Evolutionary conservation across 2,797 vertebrate genomes (phyloP).

Genomic region (Malurus leucopterus): DNA sequence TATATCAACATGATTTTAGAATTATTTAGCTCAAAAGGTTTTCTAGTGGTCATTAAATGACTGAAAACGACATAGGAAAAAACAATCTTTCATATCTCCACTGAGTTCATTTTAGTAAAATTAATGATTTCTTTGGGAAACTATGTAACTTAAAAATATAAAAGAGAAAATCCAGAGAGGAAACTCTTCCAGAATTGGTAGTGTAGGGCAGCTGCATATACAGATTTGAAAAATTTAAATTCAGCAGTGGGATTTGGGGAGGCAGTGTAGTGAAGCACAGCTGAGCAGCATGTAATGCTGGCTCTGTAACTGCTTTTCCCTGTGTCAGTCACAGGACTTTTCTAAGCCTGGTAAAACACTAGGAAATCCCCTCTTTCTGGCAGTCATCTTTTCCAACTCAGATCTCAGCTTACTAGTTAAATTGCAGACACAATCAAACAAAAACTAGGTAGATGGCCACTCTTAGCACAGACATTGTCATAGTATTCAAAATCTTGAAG

Average conservation of each 20-base stretch:
- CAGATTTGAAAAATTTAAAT: not conserved
- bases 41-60: not conserved
- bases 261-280: slow-evolving; percentile 3
- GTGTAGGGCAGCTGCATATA: not conserved
- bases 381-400: not conserved
- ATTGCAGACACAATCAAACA: not conserved
- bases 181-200: not conserved
- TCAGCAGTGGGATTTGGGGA: not conserved
- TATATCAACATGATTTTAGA: not conserved
- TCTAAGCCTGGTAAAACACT: not conserved
- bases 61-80: not conserved
- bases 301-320: slow-evolving; percentile 6
- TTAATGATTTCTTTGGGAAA: not conserved
- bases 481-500: not conserved
- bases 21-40: not conserved
- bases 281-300: not conserved
- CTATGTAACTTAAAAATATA: not conserved
- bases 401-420: not conserved
- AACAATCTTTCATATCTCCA: not conserved
- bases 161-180: not conserved
- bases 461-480: not conserved
- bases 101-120: not conserved
- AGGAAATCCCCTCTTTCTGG: not conserved
- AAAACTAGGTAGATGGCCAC: not conserved
- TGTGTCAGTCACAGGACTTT: not conserved